These are phyloP conservation scores for Lithophane leautieri DNA, from an alignment of 2,888 invertebrate species.

Conservation along the genomic window DNA sequence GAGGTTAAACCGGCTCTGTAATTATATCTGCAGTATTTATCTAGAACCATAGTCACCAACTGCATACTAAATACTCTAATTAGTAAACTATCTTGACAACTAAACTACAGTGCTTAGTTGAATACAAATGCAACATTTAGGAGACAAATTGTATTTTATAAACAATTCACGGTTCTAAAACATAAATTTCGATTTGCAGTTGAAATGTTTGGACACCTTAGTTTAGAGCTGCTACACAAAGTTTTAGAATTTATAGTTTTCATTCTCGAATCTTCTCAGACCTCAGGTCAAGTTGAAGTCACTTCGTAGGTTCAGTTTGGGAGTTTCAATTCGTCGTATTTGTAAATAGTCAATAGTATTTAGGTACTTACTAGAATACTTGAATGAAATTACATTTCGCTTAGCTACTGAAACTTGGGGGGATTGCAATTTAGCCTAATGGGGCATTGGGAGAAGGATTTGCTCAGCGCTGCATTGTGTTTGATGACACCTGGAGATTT, in stretches of 20 bases:
- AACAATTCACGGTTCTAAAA: constrained; percentile 26
- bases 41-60: neutral
- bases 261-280: constrained; percentile 5
- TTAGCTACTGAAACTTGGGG: neutral
- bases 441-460: neutral
- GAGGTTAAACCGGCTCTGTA: neutral
- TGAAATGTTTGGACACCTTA: constrained; percentile 19
- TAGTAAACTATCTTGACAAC: constrained; percentile 11
- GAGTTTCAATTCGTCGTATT: constrained; percentile 13
- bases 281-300: neutral
- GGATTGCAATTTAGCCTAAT: neutral
- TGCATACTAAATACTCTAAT: constrained; percentile 25
- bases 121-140: constrained; percentile 39
- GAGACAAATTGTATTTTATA: constrained; percentile 25
- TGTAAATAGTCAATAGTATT: constrained; percentile 6
- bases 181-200: constrained; percentile 15
- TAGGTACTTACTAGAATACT: constrained; percentile 17
- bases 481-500: neutral
- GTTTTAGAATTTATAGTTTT: neutral
- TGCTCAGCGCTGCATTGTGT: neutral
- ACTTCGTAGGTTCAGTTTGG: constrained; percentile 7
- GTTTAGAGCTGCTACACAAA: neutral
- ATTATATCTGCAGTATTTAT: constrained; percentile 30
- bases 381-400: constrained; percentile 7
- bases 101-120: constrained; percentile 21